Conservation (phyloP, 2,113 vertebrate species). For the Pavo muticus region DNA sequence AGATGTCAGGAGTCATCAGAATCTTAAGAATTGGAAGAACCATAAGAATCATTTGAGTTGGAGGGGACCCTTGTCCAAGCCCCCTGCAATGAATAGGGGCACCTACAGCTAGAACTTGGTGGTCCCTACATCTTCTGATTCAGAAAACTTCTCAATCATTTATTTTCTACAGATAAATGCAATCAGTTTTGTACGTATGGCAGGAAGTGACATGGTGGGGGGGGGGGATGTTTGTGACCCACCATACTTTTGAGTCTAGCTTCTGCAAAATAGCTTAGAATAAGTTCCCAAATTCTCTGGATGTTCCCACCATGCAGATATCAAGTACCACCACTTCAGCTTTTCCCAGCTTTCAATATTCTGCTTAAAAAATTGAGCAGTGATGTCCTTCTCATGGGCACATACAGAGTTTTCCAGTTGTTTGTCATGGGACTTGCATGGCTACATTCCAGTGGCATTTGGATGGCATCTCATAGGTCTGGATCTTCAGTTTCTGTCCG, state of each 20-base stretch:
- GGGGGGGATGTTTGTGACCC: background rate
- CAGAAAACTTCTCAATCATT: background rate
- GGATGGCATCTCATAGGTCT: background rate
- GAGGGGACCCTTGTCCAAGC: too few species aligned
- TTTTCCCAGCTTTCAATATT: background rate
- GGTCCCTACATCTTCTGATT: background rate
- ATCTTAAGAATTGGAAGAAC: background rate
- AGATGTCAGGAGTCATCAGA: background rate
- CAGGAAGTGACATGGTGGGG: too few species aligned
- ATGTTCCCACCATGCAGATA: rapidly evolving
- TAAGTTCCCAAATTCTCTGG: background rate
- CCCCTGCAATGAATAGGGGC: too few species aligned
- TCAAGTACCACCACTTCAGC: background rate
- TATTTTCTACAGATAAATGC: background rate
- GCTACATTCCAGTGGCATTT: background rate
- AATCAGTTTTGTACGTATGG: background rate
- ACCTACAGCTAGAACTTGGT: background rate
- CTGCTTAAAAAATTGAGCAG: background rate
- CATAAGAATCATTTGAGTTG: too few species aligned
- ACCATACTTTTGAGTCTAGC: background rate
- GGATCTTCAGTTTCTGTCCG: background rate
- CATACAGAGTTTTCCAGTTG: background rate
- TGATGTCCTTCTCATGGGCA: background rate
- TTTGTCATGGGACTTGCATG: background rate
- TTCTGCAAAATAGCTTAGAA: background rate